Evolutionary conservation across 2,797 vertebrate genomes (phyloP).

Genomic region (Melanotaenia boesemani): DNA sequence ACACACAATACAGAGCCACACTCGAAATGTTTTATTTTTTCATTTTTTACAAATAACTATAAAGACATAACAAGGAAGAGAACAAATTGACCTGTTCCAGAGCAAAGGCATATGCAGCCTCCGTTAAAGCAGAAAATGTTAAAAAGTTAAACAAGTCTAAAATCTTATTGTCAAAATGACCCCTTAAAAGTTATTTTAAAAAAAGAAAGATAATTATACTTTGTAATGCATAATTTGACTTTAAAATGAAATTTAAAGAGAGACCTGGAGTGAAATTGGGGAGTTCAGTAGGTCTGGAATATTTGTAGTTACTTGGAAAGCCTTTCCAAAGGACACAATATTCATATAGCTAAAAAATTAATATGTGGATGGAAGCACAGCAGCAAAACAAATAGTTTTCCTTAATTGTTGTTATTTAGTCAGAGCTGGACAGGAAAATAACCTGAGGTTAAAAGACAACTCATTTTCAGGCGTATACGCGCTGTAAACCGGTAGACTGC

Average conservation of each 20-base stretch:
- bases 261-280: slow-evolving; percentile 6
- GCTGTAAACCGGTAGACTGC: slow-evolving; percentile 46
- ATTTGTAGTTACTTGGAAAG: neutral
- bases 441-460: neutral
- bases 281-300: neutral
- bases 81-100: slow-evolving; percentile 51
- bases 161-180: slow-evolving; percentile 24
- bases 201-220: neutral
- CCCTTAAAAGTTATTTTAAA: neutral
- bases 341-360: slow-evolving; percentile 15
- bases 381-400: slow-evolving; percentile 16
- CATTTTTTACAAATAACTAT: slow-evolving; percentile 52
- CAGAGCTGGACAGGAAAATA: slow-evolving; percentile 10
- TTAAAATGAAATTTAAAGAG: neutral
- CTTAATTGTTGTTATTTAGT: slow-evolving; percentile 2
- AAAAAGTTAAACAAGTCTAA: slow-evolving; percentile 2
- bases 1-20: slow-evolving; percentile 57
- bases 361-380: slow-evolving; percentile 50
- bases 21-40: slow-evolving; percentile 39
- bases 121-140: slow-evolving; percentile 15
- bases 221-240: neutral
- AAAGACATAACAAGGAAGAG: slow-evolving; percentile 50
- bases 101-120: slow-evolving; percentile 36
- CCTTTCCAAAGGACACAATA: neutral
- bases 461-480: too few relatives aligned